Conservation (phyloP, 2,888 invertebrate genomes). For the Phlogophora meticulosa region DNA sequence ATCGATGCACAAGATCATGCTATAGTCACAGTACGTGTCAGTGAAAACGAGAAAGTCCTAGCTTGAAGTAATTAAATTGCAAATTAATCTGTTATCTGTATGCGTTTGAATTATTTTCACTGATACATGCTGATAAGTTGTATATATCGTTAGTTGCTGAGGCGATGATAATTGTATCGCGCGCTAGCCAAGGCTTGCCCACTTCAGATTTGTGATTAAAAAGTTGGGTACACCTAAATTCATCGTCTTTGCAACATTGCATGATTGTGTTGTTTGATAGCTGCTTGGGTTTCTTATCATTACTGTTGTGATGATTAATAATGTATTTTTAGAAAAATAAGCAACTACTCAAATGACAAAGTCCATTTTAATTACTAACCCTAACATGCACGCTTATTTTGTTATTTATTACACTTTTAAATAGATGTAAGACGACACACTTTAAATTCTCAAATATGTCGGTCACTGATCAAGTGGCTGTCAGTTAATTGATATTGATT, state of each 20-base stretch:
- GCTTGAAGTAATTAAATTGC: constrained; percentile 63
- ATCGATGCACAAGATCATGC: constrained; percentile 64
- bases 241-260: constrained; percentile 61
- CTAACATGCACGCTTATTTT: constrained; percentile 63
- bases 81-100: constrained; percentile 67
- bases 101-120: constrained; percentile 65
- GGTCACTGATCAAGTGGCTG: constrained; percentile 72
- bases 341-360: constrained; percentile 44
- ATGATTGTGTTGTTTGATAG: constrained; percentile 62
- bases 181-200: constrained; percentile 29
- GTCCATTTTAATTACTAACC: constrained; percentile 48
- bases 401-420: constrained; percentile 47
- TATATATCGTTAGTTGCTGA: constrained; percentile 58
- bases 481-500: constrained; percentile 72
- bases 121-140: constrained; percentile 65
- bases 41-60: constrained; percentile 72
- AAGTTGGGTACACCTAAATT: constrained; percentile 35
- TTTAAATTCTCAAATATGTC: constrained; percentile 74
- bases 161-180: constrained; percentile 56
- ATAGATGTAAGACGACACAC: constrained; percentile 45
- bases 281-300: constrained; percentile 48
- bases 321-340: constrained; percentile 27
- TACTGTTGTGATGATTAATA: constrained; percentile 25
- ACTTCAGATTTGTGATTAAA: constrained; percentile 46
- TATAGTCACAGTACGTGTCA: constrained; percentile 61